Base-by-base conservation (phyloP, 2,888 invertebrate species). In the Apotomis turbidana region DNA sequence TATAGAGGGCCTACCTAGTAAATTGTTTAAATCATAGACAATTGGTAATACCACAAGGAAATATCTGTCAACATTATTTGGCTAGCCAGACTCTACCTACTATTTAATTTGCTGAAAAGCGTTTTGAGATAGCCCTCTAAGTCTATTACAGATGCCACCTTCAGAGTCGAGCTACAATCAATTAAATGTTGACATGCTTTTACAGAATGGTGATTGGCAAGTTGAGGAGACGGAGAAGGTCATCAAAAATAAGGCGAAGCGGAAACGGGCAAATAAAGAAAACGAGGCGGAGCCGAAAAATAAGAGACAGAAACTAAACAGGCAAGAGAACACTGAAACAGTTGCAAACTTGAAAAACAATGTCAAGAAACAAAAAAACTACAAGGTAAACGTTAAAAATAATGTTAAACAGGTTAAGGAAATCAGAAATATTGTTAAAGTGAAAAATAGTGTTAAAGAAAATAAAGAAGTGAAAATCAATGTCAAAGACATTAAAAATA, bases 191-290 rank as follows among this genome's bases (percentile, higher is more conserved):
- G 0, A 13, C 5, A 12, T 51, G 3, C 15, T 12, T 73, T 57
- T 75, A 46, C 83, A 92, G 92, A 86, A 83, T 49, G 86, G 86
- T 5, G 85, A 81, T 2, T 88, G 90, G 88, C 76, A 87, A 72
- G 85, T 90, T 0, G 76, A 80, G 76, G 89, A 89, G 58, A 27
- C 85, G 0, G 78, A 82, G 0, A 81, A 81, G n/a, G 74, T 80
- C 0, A 75, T 83, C 15, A 79, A 82, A 68, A 67, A 74, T n/a
- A 85, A 84, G 64, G 75, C 74, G 70, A 82, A 81, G 61, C 79
- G 83, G 51, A 76, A 79, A n/a, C 61, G 57, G 3, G 78, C 80
- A 0, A 81, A 85, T 69, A 87, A 92, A 78, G 85, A 89, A 80
- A 83, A 87, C 70, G 77, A 86, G 77, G 75, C 79, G 55, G 78